Percentiles rank a stretch among this genome's conserved stretches.
Conservation (phyloP, 1,140 invertebrate genomes). For the Ganaspis sp. region DNA sequence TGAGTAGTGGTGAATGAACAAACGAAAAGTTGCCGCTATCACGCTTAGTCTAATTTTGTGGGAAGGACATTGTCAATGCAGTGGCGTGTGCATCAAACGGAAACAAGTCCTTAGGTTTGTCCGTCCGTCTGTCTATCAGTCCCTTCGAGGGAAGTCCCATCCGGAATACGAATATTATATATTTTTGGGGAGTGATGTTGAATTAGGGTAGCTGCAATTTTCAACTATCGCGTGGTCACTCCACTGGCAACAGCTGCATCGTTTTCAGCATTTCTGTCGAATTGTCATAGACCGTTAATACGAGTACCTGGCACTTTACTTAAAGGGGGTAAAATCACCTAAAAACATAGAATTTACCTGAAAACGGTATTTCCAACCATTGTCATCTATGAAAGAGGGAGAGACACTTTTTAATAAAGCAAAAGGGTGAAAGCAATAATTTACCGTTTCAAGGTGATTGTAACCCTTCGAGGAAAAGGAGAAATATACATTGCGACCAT, state of each 20-base stretch:
- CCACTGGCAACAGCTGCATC: constrained; percentile 68
- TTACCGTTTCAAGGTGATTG: background rate
- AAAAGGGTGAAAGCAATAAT: constrained; percentile 6
- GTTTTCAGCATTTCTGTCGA: constrained; percentile 54
- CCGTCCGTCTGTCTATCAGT: constrained; percentile 60
- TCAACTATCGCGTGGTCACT: constrained; percentile 64
- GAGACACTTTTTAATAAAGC: too few species aligned
- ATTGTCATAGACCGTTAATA: constrained; percentile 41
- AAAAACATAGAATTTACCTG: constrained; percentile 19
- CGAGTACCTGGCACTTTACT: constrained; percentile 42
- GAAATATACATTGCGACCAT: background rate
- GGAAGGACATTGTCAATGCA: constrained; percentile 23
- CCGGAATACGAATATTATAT: constrained; percentile 57
- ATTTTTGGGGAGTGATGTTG: constrained; percentile 63
- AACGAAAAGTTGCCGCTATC: constrained; percentile 24
- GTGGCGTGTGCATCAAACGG: constrained; percentile 61
- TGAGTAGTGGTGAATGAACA: background rate
- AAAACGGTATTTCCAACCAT: background rate
- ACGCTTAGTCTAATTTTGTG: constrained; percentile 26
- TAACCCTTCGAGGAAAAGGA: background rate
- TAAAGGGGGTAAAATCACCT: constrained; percentile 28
- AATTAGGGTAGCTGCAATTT: constrained; percentile 56
- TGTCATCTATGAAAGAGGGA: background rate
- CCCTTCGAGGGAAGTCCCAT: constrained; percentile 50
- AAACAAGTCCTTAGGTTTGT: constrained; percentile 61